Evolutionary conservation across 2,113 vertebrate species (phyloP), one percentile per base, ranked within the genome.

Genomic region (Oxyura jamaicensis): DNA sequence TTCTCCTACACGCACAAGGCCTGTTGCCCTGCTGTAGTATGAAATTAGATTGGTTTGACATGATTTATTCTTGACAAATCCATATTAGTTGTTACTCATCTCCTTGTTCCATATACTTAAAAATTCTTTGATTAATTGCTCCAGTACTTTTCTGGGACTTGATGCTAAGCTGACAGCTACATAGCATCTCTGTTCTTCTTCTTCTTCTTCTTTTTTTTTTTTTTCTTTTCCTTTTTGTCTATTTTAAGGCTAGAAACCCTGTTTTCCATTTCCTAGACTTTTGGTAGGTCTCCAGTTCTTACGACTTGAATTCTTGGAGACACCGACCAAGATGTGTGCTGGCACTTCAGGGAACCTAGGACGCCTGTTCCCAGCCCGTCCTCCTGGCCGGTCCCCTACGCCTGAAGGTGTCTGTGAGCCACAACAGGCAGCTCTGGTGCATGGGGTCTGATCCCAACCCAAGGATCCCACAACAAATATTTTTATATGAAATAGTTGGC

Each of bases 1-100:
- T 35, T 60, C 75, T 74, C 60, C 75, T 28, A 26, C 2, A 0
- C 1, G 7, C 26, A 0, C 1, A 13, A 28, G 74, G 66, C 74
- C 88, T 86, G 89, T 44, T 46, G 67, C 75, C 79, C 80, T 83
- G 73, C 65, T 77, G 88, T 1, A 53, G 62, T 62, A 7, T 22
- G 76, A 22, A 48, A n/a, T 55, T 10, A 26, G 69, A 48, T 19
- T 26, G 55, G 46, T 11, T 69, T 36, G 90, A 69, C 41, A 1
- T 91, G 76, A 81, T 86, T 91, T 81, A 81, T 50, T 62, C 2
- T 0, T 55, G 68, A 68, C 89, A 74, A 55, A 48, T 15, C 46
- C 41, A 2, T 42, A 23, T 48, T 48, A 33, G 62, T 86, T 86
- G 76, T 86, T 91, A 81, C 69, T 86, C 69, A 55, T 81, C 83